Evolutionary conservation across 2,113 vertebrate species (phyloP).

Genomic region (Tachycineta bicolor): DNA sequence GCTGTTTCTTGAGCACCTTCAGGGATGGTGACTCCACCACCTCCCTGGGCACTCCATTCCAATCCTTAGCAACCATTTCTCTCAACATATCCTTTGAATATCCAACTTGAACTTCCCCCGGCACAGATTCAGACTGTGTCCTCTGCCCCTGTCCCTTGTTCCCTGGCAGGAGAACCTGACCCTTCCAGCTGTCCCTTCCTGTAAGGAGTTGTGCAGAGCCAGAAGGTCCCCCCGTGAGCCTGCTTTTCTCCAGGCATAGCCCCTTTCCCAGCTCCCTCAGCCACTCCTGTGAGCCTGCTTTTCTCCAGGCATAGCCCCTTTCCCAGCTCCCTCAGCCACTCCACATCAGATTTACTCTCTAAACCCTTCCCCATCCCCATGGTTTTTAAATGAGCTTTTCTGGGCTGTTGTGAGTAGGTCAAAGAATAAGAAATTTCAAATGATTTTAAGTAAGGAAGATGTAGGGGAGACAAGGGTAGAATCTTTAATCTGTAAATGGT

Average conservation of each 20-base stretch:
- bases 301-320: not conserved
- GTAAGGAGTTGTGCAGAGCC: not conserved
- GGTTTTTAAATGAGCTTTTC: not conserved
- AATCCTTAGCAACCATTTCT: not conserved
- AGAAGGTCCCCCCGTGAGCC: not conserved
- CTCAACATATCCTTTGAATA: not conserved
- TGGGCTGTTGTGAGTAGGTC: not conserved
- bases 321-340: not conserved
- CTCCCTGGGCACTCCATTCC: not conserved
- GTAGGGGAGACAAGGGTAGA: not conserved
- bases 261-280: not conserved
- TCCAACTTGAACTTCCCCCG: accelerated
- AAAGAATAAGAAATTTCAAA: not conserved
- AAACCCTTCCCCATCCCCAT: not conserved
- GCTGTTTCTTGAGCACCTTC: not conserved
- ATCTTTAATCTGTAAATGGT: not conserved
- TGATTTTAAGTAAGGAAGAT: not conserved
- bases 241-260: not conserved
- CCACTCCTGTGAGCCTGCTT: accelerated
- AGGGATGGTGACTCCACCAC: not conserved
- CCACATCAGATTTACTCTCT: not conserved
- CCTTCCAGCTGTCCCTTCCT: not conserved
- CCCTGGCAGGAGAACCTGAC: accelerated
- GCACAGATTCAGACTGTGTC: accelerated
- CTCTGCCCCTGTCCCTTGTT: not conserved